A percentile compares a stretch with the other conserved stretches of the same genome.
Conservation (phyloP, 2,113 vertebrate genomes). For the Paratilapia polleni region DNA sequence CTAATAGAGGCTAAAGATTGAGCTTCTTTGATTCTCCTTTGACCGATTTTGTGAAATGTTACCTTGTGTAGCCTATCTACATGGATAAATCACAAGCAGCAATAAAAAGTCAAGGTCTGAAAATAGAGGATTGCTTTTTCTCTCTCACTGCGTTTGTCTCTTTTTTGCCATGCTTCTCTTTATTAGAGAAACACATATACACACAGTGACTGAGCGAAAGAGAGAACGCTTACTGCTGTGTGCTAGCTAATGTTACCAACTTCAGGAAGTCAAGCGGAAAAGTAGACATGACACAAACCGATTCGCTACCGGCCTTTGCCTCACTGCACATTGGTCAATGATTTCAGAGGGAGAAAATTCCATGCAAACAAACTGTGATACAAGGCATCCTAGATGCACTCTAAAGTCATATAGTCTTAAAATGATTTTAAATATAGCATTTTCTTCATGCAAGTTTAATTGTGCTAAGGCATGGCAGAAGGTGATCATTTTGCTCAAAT, state of each 20-base stretch:
- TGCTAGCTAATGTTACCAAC: slow-evolving; percentile 54
- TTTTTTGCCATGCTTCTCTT: background rate
- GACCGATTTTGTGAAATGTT: slow-evolving; percentile 13
- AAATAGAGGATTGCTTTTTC: too few relatives aligned
- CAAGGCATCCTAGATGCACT: background rate
- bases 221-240: background rate
- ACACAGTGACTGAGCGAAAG: background rate
- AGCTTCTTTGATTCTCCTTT: background rate
- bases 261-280: slow-evolving; percentile 77
- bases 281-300: slow-evolving; percentile 73
- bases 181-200: background rate
- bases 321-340: slow-evolving; percentile 53
- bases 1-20: too few relatives aligned
- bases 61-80: background rate
- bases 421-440: background rate
- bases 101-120: too few relatives aligned
- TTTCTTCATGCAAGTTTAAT: background rate
- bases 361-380: slow-evolving; percentile 6
- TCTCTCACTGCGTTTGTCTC: background rate
- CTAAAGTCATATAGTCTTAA: background rate
- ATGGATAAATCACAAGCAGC: background rate
- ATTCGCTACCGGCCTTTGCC: slow-evolving; percentile 50
- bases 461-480: background rate
- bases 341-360: slow-evolving; percentile 33
- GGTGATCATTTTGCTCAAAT: background rate